Conservation (phyloP, 2,113 vertebrate species). For the Poeciliopsis prolifica region DNA sequence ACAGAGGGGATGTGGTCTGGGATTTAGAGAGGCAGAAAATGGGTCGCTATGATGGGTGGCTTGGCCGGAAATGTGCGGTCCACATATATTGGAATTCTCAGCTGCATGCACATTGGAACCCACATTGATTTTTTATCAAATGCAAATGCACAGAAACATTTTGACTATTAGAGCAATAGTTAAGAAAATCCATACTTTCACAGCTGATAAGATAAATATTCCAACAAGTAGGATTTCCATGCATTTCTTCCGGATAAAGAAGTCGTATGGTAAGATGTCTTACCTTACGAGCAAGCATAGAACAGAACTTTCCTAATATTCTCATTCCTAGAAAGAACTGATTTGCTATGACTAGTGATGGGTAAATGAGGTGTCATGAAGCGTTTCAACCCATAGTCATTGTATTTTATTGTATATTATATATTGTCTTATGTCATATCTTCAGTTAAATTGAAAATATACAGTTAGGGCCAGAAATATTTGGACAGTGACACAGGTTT, state of each 20-base stretch:
- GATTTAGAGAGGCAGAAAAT: conserved; percentile 62
- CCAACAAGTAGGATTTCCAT: too few species aligned
- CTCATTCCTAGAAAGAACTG: conserved; percentile 7
- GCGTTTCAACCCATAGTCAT: too few species aligned
- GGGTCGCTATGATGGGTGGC: conserved; percentile 57
- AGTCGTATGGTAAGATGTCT: neutral
- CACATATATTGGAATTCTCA: conserved; percentile 33
- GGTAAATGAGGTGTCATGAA: too few species aligned
- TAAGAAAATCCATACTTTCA: neutral
- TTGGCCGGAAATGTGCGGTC: conserved; percentile 46
- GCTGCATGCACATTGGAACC: conserved; percentile 3
- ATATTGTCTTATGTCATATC: too few species aligned
- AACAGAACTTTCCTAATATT: neutral
- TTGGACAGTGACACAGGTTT: too few species aligned
- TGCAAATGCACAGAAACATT: neutral
- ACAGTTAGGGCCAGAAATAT: too few species aligned
- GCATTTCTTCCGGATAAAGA: too few species aligned
- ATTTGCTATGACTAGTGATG: conserved; percentile 15
- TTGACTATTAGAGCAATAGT: conserved; percentile 2
- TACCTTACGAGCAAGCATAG: neutral
- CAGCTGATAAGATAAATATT: neutral
- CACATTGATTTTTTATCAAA: neutral
- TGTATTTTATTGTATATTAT: too few species aligned
- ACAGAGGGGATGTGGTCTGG: conserved; percentile 60
- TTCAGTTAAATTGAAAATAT: too few species aligned